phyloP scores from a whole-genome alignment of 2,888 invertebrate species.

The Hemaris fuciformis region DNA sequence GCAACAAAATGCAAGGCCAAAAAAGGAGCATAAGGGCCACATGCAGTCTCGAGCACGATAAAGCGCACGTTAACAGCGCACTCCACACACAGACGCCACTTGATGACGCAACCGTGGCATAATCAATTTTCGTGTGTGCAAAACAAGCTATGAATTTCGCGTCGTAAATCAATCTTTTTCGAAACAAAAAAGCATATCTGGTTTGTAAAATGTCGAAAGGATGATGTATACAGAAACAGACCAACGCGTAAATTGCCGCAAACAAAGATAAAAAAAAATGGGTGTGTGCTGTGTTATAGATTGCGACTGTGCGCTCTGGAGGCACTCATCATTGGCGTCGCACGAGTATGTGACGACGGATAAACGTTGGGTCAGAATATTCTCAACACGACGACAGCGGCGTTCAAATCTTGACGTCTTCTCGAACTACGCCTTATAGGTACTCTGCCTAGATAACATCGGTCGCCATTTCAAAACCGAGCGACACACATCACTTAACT shows the following conservation, averaged over 20 bases:
- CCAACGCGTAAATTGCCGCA: neutral
- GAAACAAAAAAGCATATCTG: neutral
- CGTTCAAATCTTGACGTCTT: neutral
- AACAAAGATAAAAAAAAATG: conserved; percentile 12
- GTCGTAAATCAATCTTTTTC: neutral
- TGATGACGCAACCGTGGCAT: neutral
- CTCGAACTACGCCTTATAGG: neutral
- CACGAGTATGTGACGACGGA: conserved; percentile 9
- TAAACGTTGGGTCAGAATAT: conserved; percentile 11
- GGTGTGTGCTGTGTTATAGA: conserved; percentile 3
- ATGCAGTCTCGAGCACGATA: neutral
- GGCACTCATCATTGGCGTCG: conserved; percentile 10
- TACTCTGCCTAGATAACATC: neutral
- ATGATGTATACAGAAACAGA: neutral
- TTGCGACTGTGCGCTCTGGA: conserved; percentile 7
- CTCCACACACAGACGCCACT: neutral
- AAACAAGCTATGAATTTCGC: neutral
- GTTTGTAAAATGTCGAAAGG: neutral
- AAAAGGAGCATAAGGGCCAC: neutral
- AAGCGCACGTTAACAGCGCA: neutral
- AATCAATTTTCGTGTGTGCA: neutral
- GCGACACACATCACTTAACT: neutral
- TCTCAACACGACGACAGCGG: neutral
- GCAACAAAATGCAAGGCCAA: neutral
- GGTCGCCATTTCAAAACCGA: too few species aligned